Evolutionary conservation across 2,113 vertebrate genomes (phyloP).

Genomic region (Chelonoidis abingdonii): DNA sequence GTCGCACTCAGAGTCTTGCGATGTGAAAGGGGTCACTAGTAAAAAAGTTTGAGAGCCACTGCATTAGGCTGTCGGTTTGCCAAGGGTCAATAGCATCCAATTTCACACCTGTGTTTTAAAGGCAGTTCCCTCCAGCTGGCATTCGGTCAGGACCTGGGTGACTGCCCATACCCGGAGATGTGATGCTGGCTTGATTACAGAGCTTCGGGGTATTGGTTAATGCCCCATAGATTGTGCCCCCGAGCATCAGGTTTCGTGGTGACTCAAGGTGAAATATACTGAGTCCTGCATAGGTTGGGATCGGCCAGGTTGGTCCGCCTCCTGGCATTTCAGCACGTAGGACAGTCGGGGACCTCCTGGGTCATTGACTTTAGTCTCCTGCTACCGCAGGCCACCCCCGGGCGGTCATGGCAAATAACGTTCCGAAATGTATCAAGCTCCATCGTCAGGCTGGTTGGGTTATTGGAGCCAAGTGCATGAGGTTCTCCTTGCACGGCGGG

Average conservation of each 20-base stretch:
- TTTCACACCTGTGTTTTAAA: neutral
- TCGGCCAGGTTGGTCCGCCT: neutral
- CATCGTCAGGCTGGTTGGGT: neutral
- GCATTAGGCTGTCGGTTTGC: neutral
- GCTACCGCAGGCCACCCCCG: neutral
- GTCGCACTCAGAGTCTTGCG: too few relatives aligned
- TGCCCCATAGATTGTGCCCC: neutral
- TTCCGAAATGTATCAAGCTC: neutral
- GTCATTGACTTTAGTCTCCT: neutral
- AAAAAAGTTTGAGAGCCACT: too few relatives aligned
- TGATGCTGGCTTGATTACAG: neutral
- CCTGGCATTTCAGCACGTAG: neutral
- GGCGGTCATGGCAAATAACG: neutral
- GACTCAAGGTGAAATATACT: accelerated
- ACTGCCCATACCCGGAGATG: neutral
- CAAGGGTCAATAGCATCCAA: neutral
- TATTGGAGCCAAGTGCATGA: neutral
- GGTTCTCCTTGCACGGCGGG: neutral
- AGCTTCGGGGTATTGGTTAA: neutral
- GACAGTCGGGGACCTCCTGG: neutral
- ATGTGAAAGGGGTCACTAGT: too few relatives aligned
- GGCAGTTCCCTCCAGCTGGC: neutral
- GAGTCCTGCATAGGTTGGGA: neutral
- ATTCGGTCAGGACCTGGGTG: neutral
- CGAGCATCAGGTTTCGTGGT: neutral